Conservation (phyloP, 2,113 vertebrate species). For the Synchiropus splendidus region DNA sequence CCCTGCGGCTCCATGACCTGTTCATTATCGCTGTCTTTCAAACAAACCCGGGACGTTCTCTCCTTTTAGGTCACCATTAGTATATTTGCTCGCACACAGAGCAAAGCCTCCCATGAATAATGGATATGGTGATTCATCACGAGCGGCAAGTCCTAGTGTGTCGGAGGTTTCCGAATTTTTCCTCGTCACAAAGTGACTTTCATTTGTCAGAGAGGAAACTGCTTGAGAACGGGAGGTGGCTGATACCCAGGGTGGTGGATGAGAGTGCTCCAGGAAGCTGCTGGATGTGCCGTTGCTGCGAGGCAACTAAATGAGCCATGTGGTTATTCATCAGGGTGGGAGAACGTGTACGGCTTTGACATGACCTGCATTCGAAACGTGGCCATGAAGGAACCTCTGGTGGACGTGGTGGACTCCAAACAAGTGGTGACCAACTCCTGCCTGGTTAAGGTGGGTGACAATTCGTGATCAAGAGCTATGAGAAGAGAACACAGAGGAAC, state of each 20-base stretch:
- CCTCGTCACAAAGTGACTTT: slow-evolving; percentile 13
- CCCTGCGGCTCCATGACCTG: slow-evolving; percentile 23
- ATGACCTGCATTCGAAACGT: slow-evolving; percentile 98
- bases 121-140: slow-evolving; percentile 13
- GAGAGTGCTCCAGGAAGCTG: slow-evolving; percentile 1
- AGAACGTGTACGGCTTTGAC: slow-evolving; percentile 98
- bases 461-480: no score
- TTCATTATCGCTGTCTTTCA: slow-evolving; percentile 28
- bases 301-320: no score
- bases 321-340: slow-evolving; percentile 79
- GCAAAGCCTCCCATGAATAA: slow-evolving; percentile 35
- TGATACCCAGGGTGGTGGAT: neutral
- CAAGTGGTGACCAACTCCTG: slow-evolving; percentile 97
- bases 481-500: no score
- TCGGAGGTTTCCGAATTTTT: slow-evolving; percentile 10
- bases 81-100: slow-evolving; percentile 23
- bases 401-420: slow-evolving; percentile 93
- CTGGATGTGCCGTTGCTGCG: no score
- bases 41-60: slow-evolving; percentile 5
- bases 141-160: neutral
- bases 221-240: slow-evolving; percentile 4
- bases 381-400: slow-evolving; percentile 93
- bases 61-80: slow-evolving; percentile 22
- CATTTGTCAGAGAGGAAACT: slow-evolving; percentile 9
- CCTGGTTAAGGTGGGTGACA: slow-evolving; percentile 83